These are phyloP conservation scores for Aphaenogaster rudis DNA, from an alignment of 1,140 invertebrate genomes.

Conservation along the genomic window DNA sequence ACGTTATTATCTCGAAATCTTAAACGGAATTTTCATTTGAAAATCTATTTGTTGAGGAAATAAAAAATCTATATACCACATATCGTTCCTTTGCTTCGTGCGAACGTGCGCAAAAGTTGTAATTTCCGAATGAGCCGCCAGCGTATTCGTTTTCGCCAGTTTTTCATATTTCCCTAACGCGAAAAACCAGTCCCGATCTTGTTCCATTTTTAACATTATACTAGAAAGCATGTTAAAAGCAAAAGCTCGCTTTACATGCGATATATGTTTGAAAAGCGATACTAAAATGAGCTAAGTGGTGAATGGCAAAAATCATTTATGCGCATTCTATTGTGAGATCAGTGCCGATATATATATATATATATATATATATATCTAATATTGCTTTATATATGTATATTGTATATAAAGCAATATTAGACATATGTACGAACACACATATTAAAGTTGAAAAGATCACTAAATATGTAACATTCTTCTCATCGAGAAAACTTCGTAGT, in stretches of 20 bases:
- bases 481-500: not conserved
- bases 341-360: not conserved
- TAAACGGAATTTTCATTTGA: slow-evolving; percentile 2
- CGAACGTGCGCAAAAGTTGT: not conserved
- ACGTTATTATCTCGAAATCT: not conserved
- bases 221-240: not conserved
- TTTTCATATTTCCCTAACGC: not conserved
- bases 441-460: not conserved
- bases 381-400: too few species aligned
- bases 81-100: not conserved
- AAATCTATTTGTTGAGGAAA: slow-evolving; percentile 7
- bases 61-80: not conserved
- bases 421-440: not conserved
- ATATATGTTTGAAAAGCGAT: not conserved
- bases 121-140: slow-evolving; percentile 7
- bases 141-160: not conserved
- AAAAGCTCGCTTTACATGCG: not conserved
- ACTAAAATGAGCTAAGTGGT: not conserved
- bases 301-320: not conserved
- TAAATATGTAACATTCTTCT: not conserved
- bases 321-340: not conserved
- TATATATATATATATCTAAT: too few species aligned
- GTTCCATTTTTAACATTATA: slow-evolving; percentile 7
- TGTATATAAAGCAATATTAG: not conserved
- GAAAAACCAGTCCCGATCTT: not conserved